phyloP scores from a whole-genome alignment of 1,140 invertebrate genomes.

The Glossosoma conforme region DNA sequence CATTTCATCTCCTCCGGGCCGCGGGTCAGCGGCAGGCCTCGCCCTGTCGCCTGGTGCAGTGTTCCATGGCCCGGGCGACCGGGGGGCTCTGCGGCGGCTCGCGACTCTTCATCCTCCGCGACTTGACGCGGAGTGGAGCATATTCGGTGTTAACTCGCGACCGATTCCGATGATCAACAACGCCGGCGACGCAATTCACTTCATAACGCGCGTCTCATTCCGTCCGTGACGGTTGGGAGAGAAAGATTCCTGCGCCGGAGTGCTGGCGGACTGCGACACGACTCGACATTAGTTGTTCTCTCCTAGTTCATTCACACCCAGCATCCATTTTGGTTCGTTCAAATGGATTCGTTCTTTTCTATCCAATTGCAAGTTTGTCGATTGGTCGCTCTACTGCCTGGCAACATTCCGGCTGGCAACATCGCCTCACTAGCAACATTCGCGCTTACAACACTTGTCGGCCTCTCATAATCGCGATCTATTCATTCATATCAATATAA shows the following conservation, averaged over 20 bases:
- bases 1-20: constrained; percentile 46
- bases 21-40: constrained; percentile 14
- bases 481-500: no score
- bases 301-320: constrained; percentile 54
- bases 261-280: constrained; percentile 46
- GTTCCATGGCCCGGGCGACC: constrained; percentile 5
- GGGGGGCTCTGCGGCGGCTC: constrained; percentile 2
- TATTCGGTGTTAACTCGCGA: constrained; percentile 9
- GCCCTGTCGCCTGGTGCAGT: constrained; percentile 10
- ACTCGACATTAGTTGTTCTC: constrained; percentile 51
- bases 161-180: constrained; percentile 11
- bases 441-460: no score
- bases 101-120: constrained; percentile 14
- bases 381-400: no score
- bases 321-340: constrained; percentile 55
- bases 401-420: no score
- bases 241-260: constrained; percentile 40
- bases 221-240: constrained; percentile 15
- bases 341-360: constrained; percentile 47
- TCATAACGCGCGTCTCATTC: constrained; percentile 16
- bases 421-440: no score
- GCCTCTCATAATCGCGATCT: no score
- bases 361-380: constrained; percentile 9
- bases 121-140: constrained; percentile 20
- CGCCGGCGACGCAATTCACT: constrained; percentile 12